Evolutionary conservation across 2,113 vertebrate species (phyloP).

Genomic region (Ranitomeya variabilis): DNA sequence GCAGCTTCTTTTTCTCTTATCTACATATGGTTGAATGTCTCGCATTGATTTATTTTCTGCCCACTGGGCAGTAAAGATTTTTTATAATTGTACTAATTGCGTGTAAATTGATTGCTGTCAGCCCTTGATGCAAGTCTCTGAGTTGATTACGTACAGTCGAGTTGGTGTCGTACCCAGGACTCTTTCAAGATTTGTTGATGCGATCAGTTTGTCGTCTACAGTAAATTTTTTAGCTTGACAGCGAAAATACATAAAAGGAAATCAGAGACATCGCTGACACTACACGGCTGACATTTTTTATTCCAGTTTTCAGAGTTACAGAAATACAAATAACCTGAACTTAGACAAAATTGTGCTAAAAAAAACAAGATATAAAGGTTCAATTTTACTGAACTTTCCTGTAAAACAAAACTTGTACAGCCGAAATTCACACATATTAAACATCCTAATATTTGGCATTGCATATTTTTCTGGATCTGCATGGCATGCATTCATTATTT

Average conservation of each 20-base stretch:
- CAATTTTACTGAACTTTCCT: neutral
- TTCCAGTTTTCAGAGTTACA: neutral
- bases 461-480: neutral
- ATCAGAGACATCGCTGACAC: neutral
- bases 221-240: neutral
- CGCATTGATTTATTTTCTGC: neutral
- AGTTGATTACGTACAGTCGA: neutral
- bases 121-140: neutral
- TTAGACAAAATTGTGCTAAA: neutral
- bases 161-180: neutral
- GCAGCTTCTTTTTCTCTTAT: neutral
- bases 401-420: too few species aligned
- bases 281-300: neutral
- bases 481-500: neutral
- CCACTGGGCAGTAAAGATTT: constrained; percentile 5
- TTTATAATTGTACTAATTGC: neutral
- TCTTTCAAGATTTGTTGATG: constrained; percentile 2
- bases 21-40: neutral
- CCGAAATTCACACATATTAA: neutral
- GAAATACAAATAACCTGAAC: neutral
- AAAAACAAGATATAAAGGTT: neutral
- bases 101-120: neutral
- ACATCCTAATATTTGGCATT: neutral
- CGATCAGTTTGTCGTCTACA: neutral
- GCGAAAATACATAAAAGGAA: neutral